phyloP scores from a whole-genome alignment of 2,888 invertebrate genomes.

The Callyntrura sp. region DNA sequence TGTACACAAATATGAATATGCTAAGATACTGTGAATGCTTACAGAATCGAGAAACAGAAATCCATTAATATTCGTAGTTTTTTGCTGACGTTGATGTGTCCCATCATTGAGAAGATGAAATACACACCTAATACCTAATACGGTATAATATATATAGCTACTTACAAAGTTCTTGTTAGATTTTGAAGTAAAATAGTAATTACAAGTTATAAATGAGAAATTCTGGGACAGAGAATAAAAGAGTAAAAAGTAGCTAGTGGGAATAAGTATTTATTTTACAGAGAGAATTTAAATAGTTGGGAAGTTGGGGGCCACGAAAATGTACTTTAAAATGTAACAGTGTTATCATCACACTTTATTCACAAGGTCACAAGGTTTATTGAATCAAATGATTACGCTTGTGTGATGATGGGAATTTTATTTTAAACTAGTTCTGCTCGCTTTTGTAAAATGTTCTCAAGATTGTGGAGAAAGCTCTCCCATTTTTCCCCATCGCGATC shows the following conservation, averaged over 20 bases:
- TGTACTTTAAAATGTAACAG: no score
- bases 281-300: no score
- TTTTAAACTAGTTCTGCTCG: conserved; percentile 82
- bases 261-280: no score
- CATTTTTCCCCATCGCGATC: conserved; percentile 79
- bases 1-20: conserved; percentile 47
- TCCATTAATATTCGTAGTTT: conserved; percentile 32
- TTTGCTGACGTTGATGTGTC: neutral
- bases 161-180: no score
- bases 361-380: neutral
- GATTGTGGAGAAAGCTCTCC: conserved; percentile 81
- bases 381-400: neutral
- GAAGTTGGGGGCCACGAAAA: no score
- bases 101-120: neutral
- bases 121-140: neutral
- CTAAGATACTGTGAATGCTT: neutral
- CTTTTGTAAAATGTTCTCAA: conserved; percentile 82
- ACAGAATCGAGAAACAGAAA: conserved; percentile 8
- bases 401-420: neutral
- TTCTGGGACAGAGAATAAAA: neutral
- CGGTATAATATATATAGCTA: neutral
- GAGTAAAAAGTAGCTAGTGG: neutral
- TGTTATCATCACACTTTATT: neutral
- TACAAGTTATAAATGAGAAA: no score
- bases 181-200: no score